These are phyloP conservation scores for Actinernus sp. DNA, from an alignment of 92 coral and sea anemone genomes.

Conservation along the genomic window DNA sequence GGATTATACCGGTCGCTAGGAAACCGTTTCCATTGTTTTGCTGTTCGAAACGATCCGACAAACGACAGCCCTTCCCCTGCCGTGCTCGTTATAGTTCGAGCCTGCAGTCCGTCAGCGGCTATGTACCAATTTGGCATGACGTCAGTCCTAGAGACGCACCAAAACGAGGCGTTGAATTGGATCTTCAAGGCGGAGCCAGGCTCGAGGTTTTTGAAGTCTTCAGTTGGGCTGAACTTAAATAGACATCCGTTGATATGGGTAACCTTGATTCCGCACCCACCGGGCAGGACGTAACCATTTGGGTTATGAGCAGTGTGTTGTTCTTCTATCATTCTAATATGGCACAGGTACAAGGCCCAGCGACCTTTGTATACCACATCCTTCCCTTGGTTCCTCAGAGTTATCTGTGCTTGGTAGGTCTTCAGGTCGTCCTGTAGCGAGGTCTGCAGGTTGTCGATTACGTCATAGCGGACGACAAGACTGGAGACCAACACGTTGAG, in stretches of 20 bases:
- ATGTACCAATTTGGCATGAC: conserved; percentile 95
- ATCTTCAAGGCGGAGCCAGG: conserved; percentile 18
- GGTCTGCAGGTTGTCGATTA: conserved; percentile 69
- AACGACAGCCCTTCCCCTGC: conserved; percentile 74
- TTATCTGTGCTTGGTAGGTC: conserved; percentile 75
- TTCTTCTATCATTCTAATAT: conserved; percentile 73
- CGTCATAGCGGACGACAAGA: conserved; percentile 64
- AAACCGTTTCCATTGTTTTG: conserved; percentile 80
- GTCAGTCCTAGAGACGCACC: conserved; percentile 83
- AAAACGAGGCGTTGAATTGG: conserved; percentile 55
- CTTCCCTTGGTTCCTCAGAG: conserved; percentile 71
- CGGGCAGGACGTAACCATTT: conserved; percentile 49
- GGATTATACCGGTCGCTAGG: conserved; percentile 72
- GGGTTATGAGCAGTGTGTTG: conserved; percentile 50
- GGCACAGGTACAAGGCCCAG: conserved; percentile 82
- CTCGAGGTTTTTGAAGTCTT: conserved; percentile 48
- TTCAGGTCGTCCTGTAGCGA: conserved; percentile 32
- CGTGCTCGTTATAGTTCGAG: conserved; percentile 72
- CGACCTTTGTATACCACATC: conserved; percentile 65
- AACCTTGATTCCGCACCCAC: conserved; percentile 60
- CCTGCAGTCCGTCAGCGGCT: conserved; percentile 73
- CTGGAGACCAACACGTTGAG: conserved; percentile 51
- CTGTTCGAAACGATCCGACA: conserved; percentile 74
- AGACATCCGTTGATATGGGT: conserved; percentile 76
- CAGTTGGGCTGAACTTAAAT: conserved; percentile 68